Percentiles rank a stretch among this genome's conserved stretches.
phyloP scores from a whole-genome alignment of 1,140 invertebrate genomes.

The Penaeus indicus region DNA sequence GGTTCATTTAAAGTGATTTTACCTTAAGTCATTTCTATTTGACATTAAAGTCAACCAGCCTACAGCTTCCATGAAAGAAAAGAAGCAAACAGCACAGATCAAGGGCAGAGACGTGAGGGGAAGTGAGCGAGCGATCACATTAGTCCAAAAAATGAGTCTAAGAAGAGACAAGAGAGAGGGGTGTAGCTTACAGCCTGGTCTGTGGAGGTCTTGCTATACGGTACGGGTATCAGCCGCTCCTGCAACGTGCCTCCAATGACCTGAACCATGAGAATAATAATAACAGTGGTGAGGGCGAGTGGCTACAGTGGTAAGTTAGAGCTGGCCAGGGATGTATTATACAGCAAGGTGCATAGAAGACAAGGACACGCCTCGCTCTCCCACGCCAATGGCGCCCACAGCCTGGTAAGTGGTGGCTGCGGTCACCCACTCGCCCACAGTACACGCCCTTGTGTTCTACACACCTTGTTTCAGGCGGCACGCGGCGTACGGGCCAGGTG shows the following conservation, averaged over 20 bases:
- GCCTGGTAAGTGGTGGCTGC: conserved; percentile 46
- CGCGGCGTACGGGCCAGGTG: conserved; percentile 54
- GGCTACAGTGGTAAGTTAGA: conserved; percentile 64
- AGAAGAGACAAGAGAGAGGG: conserved; percentile 69
- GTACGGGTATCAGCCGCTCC: conserved; percentile 98
- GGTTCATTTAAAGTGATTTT: conserved; percentile 42
- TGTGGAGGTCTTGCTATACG: conserved; percentile 99
- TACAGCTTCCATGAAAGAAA: conserved; percentile 66
- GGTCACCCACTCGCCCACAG: conserved; percentile 40
- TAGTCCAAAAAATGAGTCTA: conserved; percentile 67
- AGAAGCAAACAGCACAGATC: conserved; percentile 67
- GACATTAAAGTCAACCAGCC: conserved; percentile 53
- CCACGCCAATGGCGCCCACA: conserved; percentile 35
- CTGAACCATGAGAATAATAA: conserved; percentile 67
- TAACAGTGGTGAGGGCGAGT: conserved; percentile 64
- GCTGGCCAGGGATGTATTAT: conserved; percentile 65
- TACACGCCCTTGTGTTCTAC: conserved; percentile 62
- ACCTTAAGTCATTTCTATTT: conserved; percentile 4
- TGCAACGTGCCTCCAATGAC: conserved; percentile 98
- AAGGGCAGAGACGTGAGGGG: conserved; percentile 67
- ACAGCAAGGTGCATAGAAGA: conserved; percentile 63
- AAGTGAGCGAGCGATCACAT: conserved; percentile 68
- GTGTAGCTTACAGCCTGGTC: conserved; percentile 96
- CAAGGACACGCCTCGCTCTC: conserved; percentile 50
- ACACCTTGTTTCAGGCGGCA: conserved; percentile 62